Evolutionary conservation across 2,113 vertebrate species (phyloP), one percentile per base, ranked within the genome.

Genomic region (Forbesichthys papilliferus): DNA sequence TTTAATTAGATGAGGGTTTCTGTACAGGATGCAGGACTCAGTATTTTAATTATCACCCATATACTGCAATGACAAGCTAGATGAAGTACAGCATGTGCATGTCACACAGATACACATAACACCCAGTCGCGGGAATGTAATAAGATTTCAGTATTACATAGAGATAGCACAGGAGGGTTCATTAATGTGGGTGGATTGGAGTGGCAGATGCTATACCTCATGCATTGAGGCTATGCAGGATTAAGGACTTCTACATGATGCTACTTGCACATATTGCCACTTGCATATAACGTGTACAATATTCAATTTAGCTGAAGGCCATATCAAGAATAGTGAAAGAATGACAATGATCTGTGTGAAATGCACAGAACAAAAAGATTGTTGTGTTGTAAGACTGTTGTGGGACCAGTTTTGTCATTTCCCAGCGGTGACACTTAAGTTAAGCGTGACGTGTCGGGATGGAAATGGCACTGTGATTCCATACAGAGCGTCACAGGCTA

Each of bases 381-480:
- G 27, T 27, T 27, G 27, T 27, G 27, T 27, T 27, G 27, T 27
- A 27, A 27, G 27, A 27, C 80, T 75, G 77, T 67, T 20, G 64
- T 71, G 80, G 62, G 65, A 82, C 73, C 73, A 80, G 69, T 81
- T 85, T 81, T 79, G 81, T 85, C 74, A 79, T 88, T 87, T 89
- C 78, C 73, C 73, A 71, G 78, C 36, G 36, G 36, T 77, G 80
- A 81, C 73, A 78, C 73, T 71, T 72, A 55, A 85, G 77, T 61
- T 86, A 75, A 81, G 78, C 74, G 72, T 66, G 82, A 84, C 74
- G 66, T 79, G 71, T 79, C 18, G 18, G 2, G 76, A 82, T 82
- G 73, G 70, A 87, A 86, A 88, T 87, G 83, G 78, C 82, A 27
- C 55, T 14, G 11, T 34, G 66, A 36, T 51, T 75, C 16, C 55